A percentile compares a stretch with the other conserved stretches of the same genome.
Conservation (phyloP, 1,140 invertebrate species). For the Sminthurinus signatus region DNA sequence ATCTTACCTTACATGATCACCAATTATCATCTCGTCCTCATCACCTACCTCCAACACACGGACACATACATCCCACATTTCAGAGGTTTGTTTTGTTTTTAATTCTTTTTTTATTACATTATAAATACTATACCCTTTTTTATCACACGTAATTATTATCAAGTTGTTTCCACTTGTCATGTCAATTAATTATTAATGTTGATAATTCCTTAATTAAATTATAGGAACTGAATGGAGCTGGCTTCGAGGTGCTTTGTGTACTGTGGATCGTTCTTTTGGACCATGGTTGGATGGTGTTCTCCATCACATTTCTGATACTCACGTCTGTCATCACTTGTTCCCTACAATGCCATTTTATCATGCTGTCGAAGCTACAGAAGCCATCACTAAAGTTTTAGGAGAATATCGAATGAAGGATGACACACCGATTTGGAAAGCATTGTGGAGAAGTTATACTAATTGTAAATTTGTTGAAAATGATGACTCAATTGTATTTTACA, state of each 20-base stretch:
- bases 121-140: no score
- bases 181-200: no score
- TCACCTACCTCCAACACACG: constrained; percentile 14
- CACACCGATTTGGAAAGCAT: constrained; percentile 11
- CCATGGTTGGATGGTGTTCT: constrained; percentile 3
- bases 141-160: no score
- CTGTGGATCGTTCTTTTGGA: constrained; percentile 7
- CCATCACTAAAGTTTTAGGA: constrained; percentile 1
- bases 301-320: constrained; percentile 15
- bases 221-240: constrained; percentile 7
- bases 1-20: constrained; percentile 1
- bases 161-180: no score
- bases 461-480: constrained; percentile 15
- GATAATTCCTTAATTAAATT: no score
- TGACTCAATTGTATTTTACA: constrained; percentile 10
- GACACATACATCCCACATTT: constrained; percentile 8
- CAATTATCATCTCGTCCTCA: constrained; percentile 6
- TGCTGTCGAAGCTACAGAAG: neutral
- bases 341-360: constrained; percentile 7
- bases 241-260: constrained; percentile 5
- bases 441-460: constrained; percentile 9
- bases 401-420: constrained; percentile 9
- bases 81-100: no score
- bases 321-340: constrained; percentile 14
- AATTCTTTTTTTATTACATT: no score